Evolutionary conservation across 2,888 invertebrate genomes (phyloP).

Genomic region (Acanthococcus lagerstroemiae): DNA sequence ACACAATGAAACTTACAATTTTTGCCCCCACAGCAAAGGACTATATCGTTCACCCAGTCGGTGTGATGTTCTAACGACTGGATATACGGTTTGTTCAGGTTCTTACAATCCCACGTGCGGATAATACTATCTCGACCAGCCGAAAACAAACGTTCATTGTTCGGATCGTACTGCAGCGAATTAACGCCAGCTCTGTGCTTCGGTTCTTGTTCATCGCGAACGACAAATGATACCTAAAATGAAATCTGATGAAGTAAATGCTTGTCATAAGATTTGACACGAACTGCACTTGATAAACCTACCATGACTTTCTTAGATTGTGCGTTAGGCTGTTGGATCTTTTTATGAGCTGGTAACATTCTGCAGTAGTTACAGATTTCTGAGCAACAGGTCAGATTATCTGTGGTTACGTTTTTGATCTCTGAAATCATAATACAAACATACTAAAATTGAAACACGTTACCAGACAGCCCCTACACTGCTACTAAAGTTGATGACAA

Average conservation of each 20-base stretch:
- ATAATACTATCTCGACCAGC: constrained; percentile 96
- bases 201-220: constrained; percentile 89
- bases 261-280: no score
- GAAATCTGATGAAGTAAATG: not conserved
- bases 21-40: constrained; percentile 91
- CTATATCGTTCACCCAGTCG: constrained; percentile 99
- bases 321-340: constrained; percentile 10
- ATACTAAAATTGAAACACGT: not conserved
- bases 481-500: no score
- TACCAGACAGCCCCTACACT: no score
- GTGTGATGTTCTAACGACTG: constrained; percentile 99
- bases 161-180: constrained; percentile 84
- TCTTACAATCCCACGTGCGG: constrained; percentile 68
- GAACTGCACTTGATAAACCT: no score
- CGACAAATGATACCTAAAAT: constrained; percentile 77
- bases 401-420: not conserved
- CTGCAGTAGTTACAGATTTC: not conserved
- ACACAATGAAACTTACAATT: constrained; percentile 80
- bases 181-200: constrained; percentile 92
- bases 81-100: constrained; percentile 63
- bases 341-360: constrained; percentile 29
- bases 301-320: constrained; percentile 23
- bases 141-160: constrained; percentile 79
- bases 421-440: not conserved
- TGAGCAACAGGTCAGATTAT: no score